phyloP scores from a whole-genome alignment of 1,140 invertebrate species.

The Helicorthomorpha holstii region DNA sequence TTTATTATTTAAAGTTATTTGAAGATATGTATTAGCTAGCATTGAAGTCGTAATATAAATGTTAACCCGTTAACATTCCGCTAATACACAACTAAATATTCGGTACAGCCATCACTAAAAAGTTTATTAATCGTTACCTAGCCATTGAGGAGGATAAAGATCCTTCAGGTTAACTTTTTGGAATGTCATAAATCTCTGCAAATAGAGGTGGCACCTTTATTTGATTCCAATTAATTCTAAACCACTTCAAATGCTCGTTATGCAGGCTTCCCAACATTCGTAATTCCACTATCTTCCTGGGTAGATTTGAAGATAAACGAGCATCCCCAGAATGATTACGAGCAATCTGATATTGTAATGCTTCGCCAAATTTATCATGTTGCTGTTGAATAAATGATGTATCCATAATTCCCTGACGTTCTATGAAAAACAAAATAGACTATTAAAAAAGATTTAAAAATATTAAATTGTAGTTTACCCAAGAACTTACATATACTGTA shows the following conservation, averaged over 20 bases:
- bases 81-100: no score
- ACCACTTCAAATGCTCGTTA: constrained; percentile 73
- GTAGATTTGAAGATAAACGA: constrained; percentile 45
- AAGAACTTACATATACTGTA: no score
- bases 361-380: constrained; percentile 68
- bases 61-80: no score
- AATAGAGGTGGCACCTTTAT: constrained; percentile 73
- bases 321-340: constrained; percentile 34
- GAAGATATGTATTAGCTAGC: no score
- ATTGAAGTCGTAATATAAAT: no score
- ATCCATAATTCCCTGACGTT: constrained; percentile 52
- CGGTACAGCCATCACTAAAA: no score
- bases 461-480: no score
- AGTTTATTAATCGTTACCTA: no score
- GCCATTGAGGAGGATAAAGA: no score
- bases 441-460: no score
- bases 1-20: no score
- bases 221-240: constrained; percentile 67
- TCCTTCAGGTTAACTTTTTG: constrained; percentile 71
- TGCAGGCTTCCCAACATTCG: constrained; percentile 66
- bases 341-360: constrained; percentile 44
- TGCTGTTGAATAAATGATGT: constrained; percentile 62
- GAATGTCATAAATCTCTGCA: constrained; percentile 95
- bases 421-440: constrained; percentile 30
- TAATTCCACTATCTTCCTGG: constrained; percentile 58